Evolutionary conservation across 2,113 vertebrate species (phyloP).

Genomic region (Neogale vison): DNA sequence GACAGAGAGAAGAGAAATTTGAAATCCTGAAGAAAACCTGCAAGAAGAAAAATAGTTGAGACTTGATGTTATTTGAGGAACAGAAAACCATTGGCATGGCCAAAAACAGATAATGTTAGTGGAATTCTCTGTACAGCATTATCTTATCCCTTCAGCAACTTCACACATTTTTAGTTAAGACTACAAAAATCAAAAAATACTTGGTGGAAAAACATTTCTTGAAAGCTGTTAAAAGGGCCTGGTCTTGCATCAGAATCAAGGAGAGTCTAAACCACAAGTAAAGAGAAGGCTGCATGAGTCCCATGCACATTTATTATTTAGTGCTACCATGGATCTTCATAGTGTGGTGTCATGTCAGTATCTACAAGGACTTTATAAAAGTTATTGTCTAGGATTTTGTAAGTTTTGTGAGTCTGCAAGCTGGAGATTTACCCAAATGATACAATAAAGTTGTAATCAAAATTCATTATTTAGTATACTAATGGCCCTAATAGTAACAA

Average conservation of each 20-base stretch:
- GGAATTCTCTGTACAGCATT: neutral
- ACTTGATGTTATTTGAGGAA: neutral
- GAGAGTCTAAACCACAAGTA: neutral
- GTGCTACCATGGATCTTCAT: neutral
- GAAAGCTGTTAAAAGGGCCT: neutral
- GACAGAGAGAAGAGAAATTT: neutral
- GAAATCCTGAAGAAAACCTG: neutral
- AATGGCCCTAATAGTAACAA: neutral
- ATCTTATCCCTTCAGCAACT: neutral
- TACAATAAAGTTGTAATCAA: neutral
- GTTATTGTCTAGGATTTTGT: neutral
- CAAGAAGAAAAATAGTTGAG: neutral
- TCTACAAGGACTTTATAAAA: neutral
- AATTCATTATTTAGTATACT: neutral
- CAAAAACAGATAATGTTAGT: neutral
- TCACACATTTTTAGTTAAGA: neutral
- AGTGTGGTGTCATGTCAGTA: neutral
- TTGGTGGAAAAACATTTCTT: neutral
- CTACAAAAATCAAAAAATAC: neutral
- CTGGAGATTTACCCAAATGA: neutral
- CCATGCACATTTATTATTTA: neutral
- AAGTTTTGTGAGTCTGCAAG: neutral
- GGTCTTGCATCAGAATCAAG: neutral
- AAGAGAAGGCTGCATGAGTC: neutral
- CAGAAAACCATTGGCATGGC: neutral